Evolutionary conservation across 2,113 vertebrate species (phyloP).

Genomic region (Chiloscyllium plagiosum): DNA sequence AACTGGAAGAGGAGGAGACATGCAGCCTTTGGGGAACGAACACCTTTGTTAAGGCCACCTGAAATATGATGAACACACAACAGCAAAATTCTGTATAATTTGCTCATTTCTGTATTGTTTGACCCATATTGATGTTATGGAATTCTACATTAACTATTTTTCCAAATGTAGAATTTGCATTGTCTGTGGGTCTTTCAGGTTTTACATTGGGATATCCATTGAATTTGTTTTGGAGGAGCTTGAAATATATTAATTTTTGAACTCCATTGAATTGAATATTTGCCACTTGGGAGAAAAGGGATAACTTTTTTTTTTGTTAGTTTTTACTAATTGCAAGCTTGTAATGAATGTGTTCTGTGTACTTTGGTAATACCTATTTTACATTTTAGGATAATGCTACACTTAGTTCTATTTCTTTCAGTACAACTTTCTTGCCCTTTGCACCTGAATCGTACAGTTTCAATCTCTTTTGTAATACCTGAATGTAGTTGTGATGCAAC

Average conservation of each 20-base stretch:
- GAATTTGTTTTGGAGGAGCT: not conserved
- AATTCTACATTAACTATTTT: not conserved
- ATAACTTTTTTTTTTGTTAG: not conserved
- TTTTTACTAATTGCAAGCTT: not conserved
- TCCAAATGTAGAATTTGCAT: not conserved
- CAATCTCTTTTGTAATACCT: not conserved
- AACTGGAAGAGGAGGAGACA: not conserved
- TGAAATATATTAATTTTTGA: not conserved
- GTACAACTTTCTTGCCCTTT: not conserved
- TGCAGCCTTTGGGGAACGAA: slow-evolving; percentile 25
- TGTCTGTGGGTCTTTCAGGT: not conserved
- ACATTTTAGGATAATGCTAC: not conserved
- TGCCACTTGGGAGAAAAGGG: not conserved
- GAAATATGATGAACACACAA: not conserved
- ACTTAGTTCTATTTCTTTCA: not conserved
- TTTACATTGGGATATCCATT: not conserved
- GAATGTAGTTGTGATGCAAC: not conserved
- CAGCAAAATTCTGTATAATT: not conserved
- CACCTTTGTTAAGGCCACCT: slow-evolving; percentile 13
- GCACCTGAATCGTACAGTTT: not conserved
- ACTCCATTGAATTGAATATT: not conserved
- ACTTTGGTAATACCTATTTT: not conserved
- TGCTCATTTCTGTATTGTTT: not conserved
- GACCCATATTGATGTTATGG: not conserved
- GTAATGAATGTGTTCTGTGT: not conserved